Evolutionary conservation across 2,888 invertebrate species (phyloP).

Genomic region (Apotomis turbidana): DNA sequence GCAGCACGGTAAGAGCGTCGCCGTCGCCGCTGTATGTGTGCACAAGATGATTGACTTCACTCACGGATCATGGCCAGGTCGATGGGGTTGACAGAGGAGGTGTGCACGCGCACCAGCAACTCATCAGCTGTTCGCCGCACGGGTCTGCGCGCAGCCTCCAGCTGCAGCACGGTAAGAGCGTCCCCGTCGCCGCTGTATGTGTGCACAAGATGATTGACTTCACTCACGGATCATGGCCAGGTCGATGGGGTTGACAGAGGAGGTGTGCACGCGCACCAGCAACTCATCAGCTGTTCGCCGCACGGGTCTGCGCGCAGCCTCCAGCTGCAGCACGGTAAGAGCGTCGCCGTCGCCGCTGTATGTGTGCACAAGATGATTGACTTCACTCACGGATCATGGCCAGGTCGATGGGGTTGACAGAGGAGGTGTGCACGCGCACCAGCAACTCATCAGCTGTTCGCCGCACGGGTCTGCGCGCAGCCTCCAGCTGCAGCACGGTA

Average conservation of each 20-base stretch:
- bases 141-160: conserved; percentile 85
- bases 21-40: conserved; percentile 81
- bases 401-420: conserved; percentile 96
- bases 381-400: conserved; percentile 88
- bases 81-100: conserved; percentile 94
- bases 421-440: conserved; percentile 90
- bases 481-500: conserved; percentile 85
- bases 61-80: conserved; percentile 93
- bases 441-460: conserved; percentile 89
- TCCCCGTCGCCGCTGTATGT: conserved; percentile 50
- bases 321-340: conserved; percentile 56
- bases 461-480: conserved; percentile 87
- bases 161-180: too few species aligned
- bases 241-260: conserved; percentile 94
- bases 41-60: conserved; percentile 4
- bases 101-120: too few species aligned
- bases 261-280: too few species aligned
- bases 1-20: conserved; percentile 61
- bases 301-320: conserved; percentile 86
- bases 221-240: too few species aligned
- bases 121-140: conserved; percentile 69
- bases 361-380: too few species aligned
- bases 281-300: conserved; percentile 42
- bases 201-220: too few species aligned
- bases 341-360: conserved; percentile 50